phyloP scores from a whole-genome alignment of 1,140 invertebrate genomes.

The Habropoda laboriosa region DNA sequence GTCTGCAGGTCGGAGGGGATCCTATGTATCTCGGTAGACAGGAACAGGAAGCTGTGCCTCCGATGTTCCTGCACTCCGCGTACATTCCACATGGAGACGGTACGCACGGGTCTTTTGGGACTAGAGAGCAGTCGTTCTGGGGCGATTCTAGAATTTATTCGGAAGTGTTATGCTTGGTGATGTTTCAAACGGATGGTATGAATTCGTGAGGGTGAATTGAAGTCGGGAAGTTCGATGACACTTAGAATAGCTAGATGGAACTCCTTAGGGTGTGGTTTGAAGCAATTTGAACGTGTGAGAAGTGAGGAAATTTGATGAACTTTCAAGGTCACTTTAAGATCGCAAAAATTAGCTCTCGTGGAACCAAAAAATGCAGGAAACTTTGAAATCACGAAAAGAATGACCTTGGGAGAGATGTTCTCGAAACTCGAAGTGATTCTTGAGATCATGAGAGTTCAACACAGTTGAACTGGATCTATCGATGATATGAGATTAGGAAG shows the following conservation, averaged over 20 bases:
- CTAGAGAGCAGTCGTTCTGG: constrained; percentile 46
- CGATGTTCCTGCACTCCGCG: constrained; percentile 78
- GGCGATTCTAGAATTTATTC: constrained; percentile 46
- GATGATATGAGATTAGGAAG: background rate
- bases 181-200: background rate
- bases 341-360: too few relatives aligned
- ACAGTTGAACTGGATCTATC: background rate
- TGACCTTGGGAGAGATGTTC: too few relatives aligned
- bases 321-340: too few relatives aligned
- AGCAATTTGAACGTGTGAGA: too few relatives aligned
- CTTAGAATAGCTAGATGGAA: too few relatives aligned
- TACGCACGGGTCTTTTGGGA: constrained; percentile 72
- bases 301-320: too few relatives aligned
- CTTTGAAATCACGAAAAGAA: too few relatives aligned
- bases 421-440: too few relatives aligned
- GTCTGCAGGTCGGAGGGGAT: constrained; percentile 87
- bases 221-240: background rate
- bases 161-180: background rate
- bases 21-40: constrained; percentile 87
- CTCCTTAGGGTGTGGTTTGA: too few relatives aligned
- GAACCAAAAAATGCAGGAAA: too few relatives aligned
- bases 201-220: background rate
- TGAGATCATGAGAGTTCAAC: too few relatives aligned
- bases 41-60: constrained; percentile 82
- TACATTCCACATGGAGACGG: constrained; percentile 82